Evolutionary conservation across 53 echinoderm and acorn worm species (phyloP), one percentile per base, ranked within the genome.

Genomic region (Luidia sarsii): DNA sequence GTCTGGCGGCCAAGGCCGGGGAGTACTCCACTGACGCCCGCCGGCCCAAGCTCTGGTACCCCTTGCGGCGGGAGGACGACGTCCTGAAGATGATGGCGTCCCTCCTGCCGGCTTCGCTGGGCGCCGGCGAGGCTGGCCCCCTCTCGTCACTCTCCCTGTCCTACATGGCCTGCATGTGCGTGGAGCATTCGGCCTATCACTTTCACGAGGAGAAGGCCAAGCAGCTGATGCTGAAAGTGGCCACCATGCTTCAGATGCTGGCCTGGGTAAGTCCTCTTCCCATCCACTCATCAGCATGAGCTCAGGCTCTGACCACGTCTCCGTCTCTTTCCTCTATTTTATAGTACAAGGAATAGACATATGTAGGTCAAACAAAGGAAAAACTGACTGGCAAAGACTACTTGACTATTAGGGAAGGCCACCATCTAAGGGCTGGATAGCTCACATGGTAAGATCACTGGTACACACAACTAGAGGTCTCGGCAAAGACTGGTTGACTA

Each of bases 101-200:
- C 0, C 61, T 92, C 50, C 31, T 86, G 13, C 59, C 65, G 31
- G 82, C 30, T 9, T 65, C 59, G 9, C 74, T 67, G 16, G 75
- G 67, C 20, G 38, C 67, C 43, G 68, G 81, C 24, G n/a, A n/a
- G n/a, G 68, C 64, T 43, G 46, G 85, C 45, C 35, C 75, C 51
- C 43, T 27, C 29, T 36, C 65, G 23, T 33, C 48, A 2, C 82
- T 97, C 7, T 80, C 83, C 19, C 75, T 82, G 24, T 79, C 86
- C 27, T 89, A 94, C 65, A 67, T 97, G 2, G 28, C 89, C 20
- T 51, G 62, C 22, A 90, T 94, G 84, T 88, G 90, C 33, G 60
- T 97, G 55, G 99, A 97, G 51, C 87, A 88, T 65, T 77, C 97
- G 19, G 94, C 99, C 2, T 97, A 90, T 38, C 88, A 88, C 62